Percentiles rank a stretch among this genome's conserved stretches.
These are phyloP conservation scores for Gobius niger DNA, from an alignment of 2,113 vertebrate genomes.

Conservation along the genomic window DNA sequence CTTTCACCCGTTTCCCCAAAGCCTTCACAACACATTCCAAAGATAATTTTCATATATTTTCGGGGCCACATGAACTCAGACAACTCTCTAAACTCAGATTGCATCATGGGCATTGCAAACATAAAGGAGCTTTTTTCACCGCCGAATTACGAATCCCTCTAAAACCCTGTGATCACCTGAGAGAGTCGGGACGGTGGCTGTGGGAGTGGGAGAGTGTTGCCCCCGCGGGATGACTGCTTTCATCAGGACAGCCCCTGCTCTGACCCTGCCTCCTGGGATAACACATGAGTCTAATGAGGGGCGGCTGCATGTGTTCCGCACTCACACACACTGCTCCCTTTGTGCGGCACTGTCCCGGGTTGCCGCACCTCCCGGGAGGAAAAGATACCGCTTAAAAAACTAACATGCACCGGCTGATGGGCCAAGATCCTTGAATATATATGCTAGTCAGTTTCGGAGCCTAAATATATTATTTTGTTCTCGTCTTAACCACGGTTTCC, in stretches of 20 bases:
- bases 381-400: conserved; percentile 45
- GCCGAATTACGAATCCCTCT: conserved; percentile 54
- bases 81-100: conserved; percentile 45
- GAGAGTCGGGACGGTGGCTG: conserved; percentile 50
- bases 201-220: conserved; percentile 58
- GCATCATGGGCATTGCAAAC: conserved; percentile 38
- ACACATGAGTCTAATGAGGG: conserved; percentile 80
- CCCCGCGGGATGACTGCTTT: conserved; percentile 64
- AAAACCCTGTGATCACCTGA: conserved; percentile 66
- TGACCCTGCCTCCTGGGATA: conserved; percentile 76
- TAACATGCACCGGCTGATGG: conserved; percentile 35
- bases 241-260: conserved; percentile 70
- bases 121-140: conserved; percentile 36
- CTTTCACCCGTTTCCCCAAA: too few species aligned
- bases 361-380: conserved; percentile 35
- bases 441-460: neutral
- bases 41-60: conserved; percentile 13
- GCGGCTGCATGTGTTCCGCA: conserved; percentile 68
- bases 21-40: too few species aligned
- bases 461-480: neutral
- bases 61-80: conserved; percentile 1
- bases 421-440: conserved; percentile 18
- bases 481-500: too few species aligned
- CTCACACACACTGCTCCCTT: conserved; percentile 66
- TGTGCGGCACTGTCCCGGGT: conserved; percentile 62